Conservation (phyloP, 1,140 invertebrate species). For the Saccostrea echinata region DNA sequence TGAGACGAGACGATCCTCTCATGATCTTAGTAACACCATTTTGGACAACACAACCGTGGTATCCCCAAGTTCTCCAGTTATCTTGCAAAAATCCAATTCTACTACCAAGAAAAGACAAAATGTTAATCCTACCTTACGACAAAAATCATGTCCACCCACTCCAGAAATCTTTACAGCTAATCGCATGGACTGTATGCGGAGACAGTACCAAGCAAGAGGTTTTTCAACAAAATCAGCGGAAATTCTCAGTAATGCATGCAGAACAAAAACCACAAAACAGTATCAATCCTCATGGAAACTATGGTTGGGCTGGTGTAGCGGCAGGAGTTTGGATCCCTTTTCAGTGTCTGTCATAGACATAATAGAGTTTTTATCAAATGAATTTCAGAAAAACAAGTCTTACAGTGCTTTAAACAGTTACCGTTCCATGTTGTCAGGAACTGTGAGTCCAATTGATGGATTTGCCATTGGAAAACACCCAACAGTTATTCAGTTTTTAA, state of each 20-base stretch:
- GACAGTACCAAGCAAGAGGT: constrained; percentile 30
- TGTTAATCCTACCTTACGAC: constrained; percentile 10
- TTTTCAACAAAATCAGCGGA: constrained; percentile 9
- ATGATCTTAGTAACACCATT: constrained; percentile 54
- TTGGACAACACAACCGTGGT: constrained; percentile 61
- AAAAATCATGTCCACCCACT: not conserved
- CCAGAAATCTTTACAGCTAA: not conserved
- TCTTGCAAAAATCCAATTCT: constrained; percentile 33
- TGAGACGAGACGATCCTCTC: constrained; percentile 45
- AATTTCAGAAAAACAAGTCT: not conserved
- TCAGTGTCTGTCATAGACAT: constrained; percentile 8
- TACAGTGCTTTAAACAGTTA: constrained; percentile 28
- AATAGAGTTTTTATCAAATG: constrained; percentile 23
- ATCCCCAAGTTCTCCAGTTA: constrained; percentile 39
- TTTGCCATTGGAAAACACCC: not conserved
- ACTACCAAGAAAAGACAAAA: constrained; percentile 13
- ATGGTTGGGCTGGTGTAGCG: constrained; percentile 9
- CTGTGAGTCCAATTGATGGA: constrained; percentile 18
- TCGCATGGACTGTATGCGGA: constrained; percentile 17
- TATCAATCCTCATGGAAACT: constrained; percentile 21
- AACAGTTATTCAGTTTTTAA: not conserved
- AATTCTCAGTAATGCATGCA: not conserved
- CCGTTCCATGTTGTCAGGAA: not conserved
- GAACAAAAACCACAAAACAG: not conserved
- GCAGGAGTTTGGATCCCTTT: constrained; percentile 30